Percentiles rank a stretch among this genome's conserved stretches.
phyloP scores from a whole-genome alignment of 2,888 invertebrate species.

The Digitonthophagus gazella region DNA sequence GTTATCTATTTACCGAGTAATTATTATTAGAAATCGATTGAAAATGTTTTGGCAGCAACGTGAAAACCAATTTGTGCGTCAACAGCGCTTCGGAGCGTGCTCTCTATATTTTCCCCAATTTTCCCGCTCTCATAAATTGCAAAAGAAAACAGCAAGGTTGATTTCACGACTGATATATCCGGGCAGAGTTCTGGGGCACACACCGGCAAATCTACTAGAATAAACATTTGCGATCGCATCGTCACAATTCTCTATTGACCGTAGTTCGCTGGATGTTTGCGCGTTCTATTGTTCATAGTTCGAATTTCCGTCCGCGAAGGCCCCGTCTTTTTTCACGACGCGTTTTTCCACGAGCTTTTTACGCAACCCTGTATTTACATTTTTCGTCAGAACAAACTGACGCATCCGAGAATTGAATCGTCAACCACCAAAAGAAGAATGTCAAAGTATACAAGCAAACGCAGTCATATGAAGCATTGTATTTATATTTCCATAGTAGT shows the following conservation, averaged over 20 bases:
- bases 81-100: background rate
- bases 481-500: no score
- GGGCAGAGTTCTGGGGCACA: slow-evolving; percentile 4
- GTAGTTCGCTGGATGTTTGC: slow-evolving; percentile 32
- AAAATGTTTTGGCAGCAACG: background rate
- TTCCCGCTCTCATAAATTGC: background rate
- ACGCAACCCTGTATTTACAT: no score
- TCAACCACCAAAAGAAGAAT: no score
- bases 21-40: no score
- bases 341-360: no score
- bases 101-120: background rate
- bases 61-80: background rate
- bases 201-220: slow-evolving; percentile 36
- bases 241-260: slow-evolving; percentile 46
- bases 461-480: no score
- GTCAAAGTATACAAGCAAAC: no score
- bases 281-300: slow-evolving; percentile 32
- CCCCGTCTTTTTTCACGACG: background rate
- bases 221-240: slow-evolving; percentile 43
- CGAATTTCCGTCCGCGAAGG: slow-evolving; percentile 29
- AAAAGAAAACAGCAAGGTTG: background rate
- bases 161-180: slow-evolving; percentile 14
- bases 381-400: no score
- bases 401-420: no score
- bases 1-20: no score